Conservation (phyloP, 2,113 vertebrate species). For the Ptychochromis oligacanthus region DNA sequence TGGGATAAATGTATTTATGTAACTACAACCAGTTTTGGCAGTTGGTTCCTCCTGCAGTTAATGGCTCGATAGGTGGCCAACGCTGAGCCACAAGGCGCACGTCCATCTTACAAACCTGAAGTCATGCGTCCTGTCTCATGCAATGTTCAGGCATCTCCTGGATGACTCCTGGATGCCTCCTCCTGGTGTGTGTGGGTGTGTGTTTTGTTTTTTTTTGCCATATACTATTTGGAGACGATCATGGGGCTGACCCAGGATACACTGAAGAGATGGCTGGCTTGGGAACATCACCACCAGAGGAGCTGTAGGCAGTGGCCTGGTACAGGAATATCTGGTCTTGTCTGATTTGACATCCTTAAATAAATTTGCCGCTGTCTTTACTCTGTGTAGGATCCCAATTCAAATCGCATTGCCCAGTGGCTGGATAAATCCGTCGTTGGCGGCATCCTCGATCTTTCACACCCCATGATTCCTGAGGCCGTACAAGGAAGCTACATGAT, state of each 20-base stretch:
- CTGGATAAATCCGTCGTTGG: conserved; percentile 45
- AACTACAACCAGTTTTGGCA: neutral
- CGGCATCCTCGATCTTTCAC: conserved; percentile 76
- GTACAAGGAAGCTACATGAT: conserved; percentile 68
- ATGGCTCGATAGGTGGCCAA: too few relatives aligned
- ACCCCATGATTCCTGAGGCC: conserved; percentile 69
- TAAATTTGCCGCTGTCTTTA: neutral
- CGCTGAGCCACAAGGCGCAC: too few relatives aligned
- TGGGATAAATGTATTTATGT: neutral
- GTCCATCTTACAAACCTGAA: neutral
- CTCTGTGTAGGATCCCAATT: conserved; percentile 71
- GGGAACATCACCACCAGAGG: neutral
- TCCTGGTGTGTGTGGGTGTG: too few relatives aligned
- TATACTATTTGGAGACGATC: too few relatives aligned
- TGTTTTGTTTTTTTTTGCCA: too few relatives aligned
- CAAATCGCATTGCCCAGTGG: conserved; percentile 81
- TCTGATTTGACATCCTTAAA: neutral
- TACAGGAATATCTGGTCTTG: neutral
- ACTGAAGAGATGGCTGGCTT: neutral
- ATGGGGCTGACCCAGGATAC: neutral
- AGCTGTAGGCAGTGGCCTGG: neutral
- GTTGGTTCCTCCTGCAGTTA: neutral
- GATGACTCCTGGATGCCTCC: too few relatives aligned
- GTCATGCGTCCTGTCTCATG: neutral
- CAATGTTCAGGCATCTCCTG: too few relatives aligned